A percentile compares a stretch with the other conserved stretches of the same genome.
Evolutionary conservation across 2,797 vertebrate genomes (phyloP).

Genomic region (Chelmon rostratus): DNA sequence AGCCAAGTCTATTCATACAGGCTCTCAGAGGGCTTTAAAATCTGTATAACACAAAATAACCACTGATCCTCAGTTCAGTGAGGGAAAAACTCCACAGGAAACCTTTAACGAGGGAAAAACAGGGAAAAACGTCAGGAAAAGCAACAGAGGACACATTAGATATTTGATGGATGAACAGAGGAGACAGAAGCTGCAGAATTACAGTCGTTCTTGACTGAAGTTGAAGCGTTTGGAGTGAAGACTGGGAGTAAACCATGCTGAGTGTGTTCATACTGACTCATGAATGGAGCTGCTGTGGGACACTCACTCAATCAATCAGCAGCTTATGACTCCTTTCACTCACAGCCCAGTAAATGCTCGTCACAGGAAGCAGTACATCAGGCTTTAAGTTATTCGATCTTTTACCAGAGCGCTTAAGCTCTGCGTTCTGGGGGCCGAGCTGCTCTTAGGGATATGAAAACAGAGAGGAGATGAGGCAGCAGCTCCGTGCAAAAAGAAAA

Average conservation of each 20-base stretch:
- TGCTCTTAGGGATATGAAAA: conserved; percentile 11
- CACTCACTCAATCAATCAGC: conserved; percentile 45
- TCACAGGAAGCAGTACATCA: conserved; percentile 68
- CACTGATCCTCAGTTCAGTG: too few species aligned
- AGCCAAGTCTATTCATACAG: too few species aligned
- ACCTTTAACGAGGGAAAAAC: too few species aligned
- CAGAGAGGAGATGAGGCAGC: neutral
- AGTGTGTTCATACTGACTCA: conserved; percentile 48
- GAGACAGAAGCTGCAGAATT: neutral
- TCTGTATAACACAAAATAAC: too few species aligned
- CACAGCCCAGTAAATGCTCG: conserved; percentile 46
- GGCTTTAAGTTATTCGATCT: conserved; percentile 67
- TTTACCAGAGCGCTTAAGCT: conserved; percentile 50
- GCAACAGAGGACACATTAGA: neutral
- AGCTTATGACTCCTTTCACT: conserved; percentile 45
- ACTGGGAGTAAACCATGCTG: neutral
- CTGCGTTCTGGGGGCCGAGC: conserved; percentile 20
- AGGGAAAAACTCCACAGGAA: too few species aligned
- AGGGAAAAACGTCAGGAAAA: neutral
- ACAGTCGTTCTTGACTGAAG: neutral
- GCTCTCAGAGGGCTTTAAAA: too few species aligned
- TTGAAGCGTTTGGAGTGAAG: neutral
- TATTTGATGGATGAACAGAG: neutral
- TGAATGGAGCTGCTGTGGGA: conserved; percentile 40
- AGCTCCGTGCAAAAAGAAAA: neutral